Evolutionary conservation across 2,797 vertebrate genomes (phyloP).

Genomic region (Vespertilio murinus): DNA sequence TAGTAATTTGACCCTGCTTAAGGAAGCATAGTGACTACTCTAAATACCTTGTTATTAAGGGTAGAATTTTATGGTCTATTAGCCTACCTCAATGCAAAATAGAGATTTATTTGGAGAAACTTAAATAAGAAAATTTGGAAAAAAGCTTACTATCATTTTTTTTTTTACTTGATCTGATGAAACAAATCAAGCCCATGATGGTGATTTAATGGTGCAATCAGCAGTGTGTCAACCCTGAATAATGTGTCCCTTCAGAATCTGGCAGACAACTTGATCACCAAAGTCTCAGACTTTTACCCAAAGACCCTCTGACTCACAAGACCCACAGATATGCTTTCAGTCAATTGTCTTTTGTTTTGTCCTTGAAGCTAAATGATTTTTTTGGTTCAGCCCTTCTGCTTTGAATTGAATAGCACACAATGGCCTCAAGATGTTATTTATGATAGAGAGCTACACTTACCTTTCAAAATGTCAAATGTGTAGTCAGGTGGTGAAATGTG

Average conservation of each 20-base stretch:
- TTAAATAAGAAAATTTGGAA: conserved; percentile 80
- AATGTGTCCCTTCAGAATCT: conserved; percentile 82
- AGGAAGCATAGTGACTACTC: background rate
- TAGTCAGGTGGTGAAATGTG: conserved; percentile 71
- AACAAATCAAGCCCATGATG: conserved; percentile 81
- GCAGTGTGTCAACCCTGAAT: conserved; percentile 84
- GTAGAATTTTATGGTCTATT: conserved; percentile 74
- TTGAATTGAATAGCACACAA: conserved; percentile 74
- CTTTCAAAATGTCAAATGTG: conserved; percentile 79
- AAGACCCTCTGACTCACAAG: conserved; percentile 68
- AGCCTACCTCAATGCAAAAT: conserved; percentile 74
- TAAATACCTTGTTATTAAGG: conserved; percentile 59
- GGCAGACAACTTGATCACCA: conserved; percentile 83
- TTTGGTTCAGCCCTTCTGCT: conserved; percentile 58
- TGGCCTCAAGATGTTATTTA: conserved; percentile 78
- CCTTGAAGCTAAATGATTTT: conserved; percentile 80
- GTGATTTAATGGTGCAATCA: conserved; percentile 88
- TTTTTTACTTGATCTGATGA: conserved; percentile 81
- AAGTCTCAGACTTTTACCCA: conserved; percentile 78
- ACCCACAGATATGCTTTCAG: conserved; percentile 69
- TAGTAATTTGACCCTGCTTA: conserved; percentile 29
- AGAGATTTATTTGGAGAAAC: conserved; percentile 78
- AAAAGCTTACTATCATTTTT: conserved; percentile 73
- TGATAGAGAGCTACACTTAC: conserved; percentile 65
- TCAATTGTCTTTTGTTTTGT: conserved; percentile 77